These are phyloP conservation scores for Potorous gilbertii DNA, from an alignment of 2,797 vertebrate genomes.

Conservation along the genomic window DNA sequence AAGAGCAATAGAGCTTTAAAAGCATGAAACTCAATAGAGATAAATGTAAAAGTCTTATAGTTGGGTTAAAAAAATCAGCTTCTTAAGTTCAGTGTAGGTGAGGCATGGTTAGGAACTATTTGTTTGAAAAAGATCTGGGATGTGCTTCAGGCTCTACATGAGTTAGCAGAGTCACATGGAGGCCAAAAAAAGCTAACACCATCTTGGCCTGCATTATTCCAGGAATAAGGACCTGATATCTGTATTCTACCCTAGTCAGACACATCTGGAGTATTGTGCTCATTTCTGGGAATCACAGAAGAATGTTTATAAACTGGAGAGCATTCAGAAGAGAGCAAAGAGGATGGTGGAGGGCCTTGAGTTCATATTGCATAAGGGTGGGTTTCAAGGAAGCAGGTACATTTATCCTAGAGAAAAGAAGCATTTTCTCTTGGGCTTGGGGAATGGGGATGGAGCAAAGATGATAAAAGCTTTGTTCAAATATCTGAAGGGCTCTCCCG, in stretches of 20 bases:
- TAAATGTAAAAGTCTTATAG: not conserved
- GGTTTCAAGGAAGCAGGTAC: not conserved
- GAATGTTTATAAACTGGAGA: not conserved
- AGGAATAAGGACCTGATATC: not conserved
- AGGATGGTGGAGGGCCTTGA: not conserved
- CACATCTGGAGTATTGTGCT: not conserved
- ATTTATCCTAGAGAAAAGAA: not conserved
- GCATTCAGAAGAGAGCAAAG: not conserved
- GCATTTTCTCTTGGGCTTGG: not conserved
- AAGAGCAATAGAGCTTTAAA: not conserved
- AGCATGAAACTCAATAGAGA: not conserved
- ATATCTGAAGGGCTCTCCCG: not conserved
- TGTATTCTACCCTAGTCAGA: not conserved
- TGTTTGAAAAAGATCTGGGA: not conserved
- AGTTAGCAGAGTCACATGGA: not conserved
- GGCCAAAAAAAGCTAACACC: not conserved
- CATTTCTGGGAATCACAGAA: not conserved
- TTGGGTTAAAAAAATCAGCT: not conserved
- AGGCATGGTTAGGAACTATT: not conserved
- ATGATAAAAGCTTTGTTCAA: not conserved
- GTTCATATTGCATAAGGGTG: not conserved
- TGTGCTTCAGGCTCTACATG: not conserved
- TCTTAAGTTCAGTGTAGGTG: not conserved
- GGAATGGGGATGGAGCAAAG: not conserved
- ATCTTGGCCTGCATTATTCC: not conserved